phyloP scores from a whole-genome alignment of 64 coral and sea anemone species.

The Montipora cactus region DNA sequence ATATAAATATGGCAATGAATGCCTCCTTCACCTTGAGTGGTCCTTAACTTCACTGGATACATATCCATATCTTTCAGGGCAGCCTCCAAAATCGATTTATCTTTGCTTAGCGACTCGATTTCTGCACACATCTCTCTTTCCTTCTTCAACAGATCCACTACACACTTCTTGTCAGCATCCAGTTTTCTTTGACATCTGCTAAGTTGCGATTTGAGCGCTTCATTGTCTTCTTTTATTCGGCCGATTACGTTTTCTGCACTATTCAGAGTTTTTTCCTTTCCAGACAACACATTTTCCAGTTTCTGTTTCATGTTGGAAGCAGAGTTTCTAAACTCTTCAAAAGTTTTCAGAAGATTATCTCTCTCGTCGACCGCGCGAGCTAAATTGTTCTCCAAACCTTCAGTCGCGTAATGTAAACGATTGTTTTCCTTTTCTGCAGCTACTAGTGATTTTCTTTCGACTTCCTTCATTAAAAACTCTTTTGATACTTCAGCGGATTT shows the following conservation, averaged over 20 bases:
- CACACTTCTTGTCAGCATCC: constrained; percentile 32
- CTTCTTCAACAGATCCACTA: constrained; percentile 26
- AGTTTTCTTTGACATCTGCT: constrained; percentile 1
- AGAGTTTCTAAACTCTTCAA: constrained; percentile 32
- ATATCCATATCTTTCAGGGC: constrained; percentile 58
- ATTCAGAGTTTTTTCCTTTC: constrained; percentile 41
- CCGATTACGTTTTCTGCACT: background rate
- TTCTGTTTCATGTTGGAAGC: constrained; percentile 40
- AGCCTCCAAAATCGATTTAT: constrained; percentile 43
- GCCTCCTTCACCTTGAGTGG: constrained; percentile 14
- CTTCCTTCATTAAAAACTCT: constrained; percentile 24
- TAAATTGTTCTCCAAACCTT: background rate
- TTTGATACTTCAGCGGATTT: constrained; percentile 38
- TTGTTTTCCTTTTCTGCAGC: constrained; percentile 18
- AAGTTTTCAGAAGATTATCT: constrained; percentile 6
- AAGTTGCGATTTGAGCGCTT: background rate
- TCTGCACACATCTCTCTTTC: background rate
- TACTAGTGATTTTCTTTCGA: constrained; percentile 24
- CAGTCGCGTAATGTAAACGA: background rate
- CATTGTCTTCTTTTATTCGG: constrained; percentile 28
- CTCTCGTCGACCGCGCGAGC: constrained; percentile 10
- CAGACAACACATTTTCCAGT: constrained; percentile 10
- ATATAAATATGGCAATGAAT: background rate
- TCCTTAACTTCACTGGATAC: constrained; percentile 31
- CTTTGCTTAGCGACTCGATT: constrained; percentile 28